Percentiles rank a stretch among this genome's conserved stretches.
Evolutionary conservation across 2,113 vertebrate species (phyloP).

Genomic region (Scartelaos histophorus): DNA sequence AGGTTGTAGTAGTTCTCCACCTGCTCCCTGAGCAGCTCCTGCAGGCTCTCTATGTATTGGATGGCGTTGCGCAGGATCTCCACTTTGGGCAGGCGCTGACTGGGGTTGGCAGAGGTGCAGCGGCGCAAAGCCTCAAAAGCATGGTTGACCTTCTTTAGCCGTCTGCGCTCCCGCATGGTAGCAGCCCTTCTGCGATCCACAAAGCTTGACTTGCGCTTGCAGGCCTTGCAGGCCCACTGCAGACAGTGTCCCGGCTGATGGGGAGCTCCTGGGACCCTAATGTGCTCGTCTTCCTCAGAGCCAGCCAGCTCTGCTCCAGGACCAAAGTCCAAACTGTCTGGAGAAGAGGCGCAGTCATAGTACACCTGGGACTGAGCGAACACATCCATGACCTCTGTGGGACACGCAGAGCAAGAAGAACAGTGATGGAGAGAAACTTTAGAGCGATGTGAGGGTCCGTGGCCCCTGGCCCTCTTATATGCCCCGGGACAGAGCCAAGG

Average conservation of each 20-base stretch:
- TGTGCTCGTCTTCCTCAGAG: constrained; percentile 91
- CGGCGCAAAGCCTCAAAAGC: constrained; percentile 93
- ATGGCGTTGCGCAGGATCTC: constrained; percentile 98
- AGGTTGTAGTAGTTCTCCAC: constrained; percentile 90
- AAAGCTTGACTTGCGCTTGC: constrained; percentile 91
- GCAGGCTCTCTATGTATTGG: constrained; percentile 94
- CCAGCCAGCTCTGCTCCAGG: constrained; percentile 73
- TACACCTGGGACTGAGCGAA: constrained; percentile 89
- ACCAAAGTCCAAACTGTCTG: constrained; percentile 84
- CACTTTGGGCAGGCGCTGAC: constrained; percentile 95
- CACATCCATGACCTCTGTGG: constrained; percentile 79
- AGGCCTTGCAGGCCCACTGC: constrained; percentile 97
- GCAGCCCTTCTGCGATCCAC: constrained; percentile 91
- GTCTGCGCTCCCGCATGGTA: constrained; percentile 94
- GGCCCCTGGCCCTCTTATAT: constrained; percentile 84
- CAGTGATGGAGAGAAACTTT: constrained; percentile 59
- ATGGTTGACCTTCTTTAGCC: constrained; percentile 97
- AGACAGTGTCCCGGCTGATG: constrained; percentile 95
- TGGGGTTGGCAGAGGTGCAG: constrained; percentile 92
- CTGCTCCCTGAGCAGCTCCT: constrained; percentile 91
- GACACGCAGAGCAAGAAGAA: constrained; percentile 17
- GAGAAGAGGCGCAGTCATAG: constrained; percentile 88
- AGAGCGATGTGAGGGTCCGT: constrained; percentile 77
- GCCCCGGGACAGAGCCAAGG: constrained; percentile 79
- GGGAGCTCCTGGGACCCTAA: constrained; percentile 86